These are phyloP conservation scores for Hylaeus anthracinus DNA, from an alignment of 1,140 invertebrate species.

Conservation along the genomic window DNA sequence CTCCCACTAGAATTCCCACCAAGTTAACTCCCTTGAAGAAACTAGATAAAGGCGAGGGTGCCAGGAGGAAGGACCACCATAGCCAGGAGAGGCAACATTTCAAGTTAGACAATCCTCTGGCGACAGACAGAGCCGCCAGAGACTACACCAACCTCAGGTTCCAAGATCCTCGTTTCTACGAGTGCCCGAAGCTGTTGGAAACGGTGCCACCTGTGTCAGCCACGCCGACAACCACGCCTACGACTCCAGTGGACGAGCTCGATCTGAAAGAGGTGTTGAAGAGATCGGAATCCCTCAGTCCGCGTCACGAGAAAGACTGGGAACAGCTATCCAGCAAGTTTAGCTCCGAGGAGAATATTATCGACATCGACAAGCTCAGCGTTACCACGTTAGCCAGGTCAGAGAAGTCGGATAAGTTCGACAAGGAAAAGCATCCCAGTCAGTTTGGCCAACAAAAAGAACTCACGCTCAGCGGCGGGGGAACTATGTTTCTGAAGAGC, in stretches of 20 bases:
- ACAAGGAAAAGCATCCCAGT: slow-evolving; percentile 72
- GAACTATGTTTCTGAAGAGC: slow-evolving; percentile 87
- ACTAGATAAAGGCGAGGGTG: slow-evolving; percentile 48
- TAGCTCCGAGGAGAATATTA: slow-evolving; percentile 75
- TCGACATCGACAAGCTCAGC: slow-evolving; percentile 83
- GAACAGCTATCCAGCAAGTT: slow-evolving; percentile 75
- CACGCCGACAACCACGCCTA: neutral
- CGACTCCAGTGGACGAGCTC: slow-evolving; percentile 54
- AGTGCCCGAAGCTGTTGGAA: slow-evolving; percentile 72
- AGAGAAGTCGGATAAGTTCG: slow-evolving; percentile 65
- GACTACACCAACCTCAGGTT: slow-evolving; percentile 77
- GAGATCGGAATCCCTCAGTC: slow-evolving; percentile 77
- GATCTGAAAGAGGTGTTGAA: slow-evolving; percentile 73
- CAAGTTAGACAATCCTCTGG: slow-evolving; percentile 55
- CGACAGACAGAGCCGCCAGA: slow-evolving; percentile 71
- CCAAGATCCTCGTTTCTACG: slow-evolving; percentile 76
- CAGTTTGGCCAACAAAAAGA: slow-evolving; percentile 74
- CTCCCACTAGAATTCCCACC: slow-evolving; percentile 73
- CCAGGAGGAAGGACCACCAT: slow-evolving; percentile 52
- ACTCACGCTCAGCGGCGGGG: slow-evolving; percentile 81
- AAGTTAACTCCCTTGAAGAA: slow-evolving; percentile 74
- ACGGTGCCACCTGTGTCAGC: neutral
- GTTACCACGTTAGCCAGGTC: slow-evolving; percentile 68
- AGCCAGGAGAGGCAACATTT: slow-evolving; percentile 37
- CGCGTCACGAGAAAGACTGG: slow-evolving; percentile 77